Conservation (phyloP, 2,888 invertebrate genomes). For the Cordilura impudica region DNA sequence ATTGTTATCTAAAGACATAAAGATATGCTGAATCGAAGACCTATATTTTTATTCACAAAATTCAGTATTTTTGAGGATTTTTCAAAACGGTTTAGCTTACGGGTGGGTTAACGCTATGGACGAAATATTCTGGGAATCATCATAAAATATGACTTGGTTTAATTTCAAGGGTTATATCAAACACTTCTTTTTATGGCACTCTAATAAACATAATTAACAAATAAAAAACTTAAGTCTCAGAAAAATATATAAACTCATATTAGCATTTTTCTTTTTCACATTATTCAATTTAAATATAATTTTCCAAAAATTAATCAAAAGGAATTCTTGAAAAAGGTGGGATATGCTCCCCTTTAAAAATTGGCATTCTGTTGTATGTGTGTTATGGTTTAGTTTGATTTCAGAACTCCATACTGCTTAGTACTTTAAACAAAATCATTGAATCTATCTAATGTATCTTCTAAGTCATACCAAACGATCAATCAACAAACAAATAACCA, state of each 20-base stretch:
- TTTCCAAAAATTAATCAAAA: conserved; percentile 36
- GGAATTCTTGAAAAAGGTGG: not conserved
- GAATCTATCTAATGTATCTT: conserved; percentile 27
- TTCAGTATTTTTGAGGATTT: no score
- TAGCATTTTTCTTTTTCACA: conserved; percentile 43
- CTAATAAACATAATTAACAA: conserved; percentile 40
- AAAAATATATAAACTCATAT: conserved; percentile 43
- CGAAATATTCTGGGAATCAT: no score
- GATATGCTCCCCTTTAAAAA: conserved; percentile 27
- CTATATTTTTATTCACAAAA: no score
- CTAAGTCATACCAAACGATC: conserved; percentile 48
- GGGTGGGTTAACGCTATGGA: no score
- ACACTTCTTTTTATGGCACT: no score
- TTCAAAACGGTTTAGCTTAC: no score
- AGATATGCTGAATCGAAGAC: no score
- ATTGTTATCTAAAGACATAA: no score
- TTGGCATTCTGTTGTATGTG: conserved; percentile 54
- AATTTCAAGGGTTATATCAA: no score
- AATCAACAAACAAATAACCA: conserved; percentile 56
- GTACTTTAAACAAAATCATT: conserved; percentile 48
- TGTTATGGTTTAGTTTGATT: conserved; percentile 50
- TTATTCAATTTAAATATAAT: conserved; percentile 45
- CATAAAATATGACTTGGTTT: no score
- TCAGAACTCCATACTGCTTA: conserved; percentile 51
- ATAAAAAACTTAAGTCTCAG: conserved; percentile 13